phyloP scores from a whole-genome alignment of 2,797 vertebrate genomes.

The Meriones psammophilus region DNA sequence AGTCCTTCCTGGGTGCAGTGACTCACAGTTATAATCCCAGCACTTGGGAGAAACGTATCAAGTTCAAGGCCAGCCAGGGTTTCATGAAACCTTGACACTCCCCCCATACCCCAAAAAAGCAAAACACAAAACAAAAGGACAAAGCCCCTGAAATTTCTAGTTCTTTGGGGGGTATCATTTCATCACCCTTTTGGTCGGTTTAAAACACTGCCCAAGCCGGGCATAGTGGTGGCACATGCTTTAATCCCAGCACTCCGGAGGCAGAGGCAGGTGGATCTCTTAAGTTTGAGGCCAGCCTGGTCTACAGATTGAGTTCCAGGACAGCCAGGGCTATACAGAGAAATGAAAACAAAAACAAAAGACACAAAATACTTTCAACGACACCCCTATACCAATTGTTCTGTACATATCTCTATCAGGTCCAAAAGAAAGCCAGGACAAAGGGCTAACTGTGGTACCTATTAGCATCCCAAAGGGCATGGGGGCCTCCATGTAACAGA shows the following conservation, averaged over 20 bases:
- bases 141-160: too few species aligned
- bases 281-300: neutral
- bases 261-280: neutral
- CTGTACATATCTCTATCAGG: neutral
- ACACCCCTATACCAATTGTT: neutral
- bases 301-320: neutral
- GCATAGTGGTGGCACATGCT: too few species aligned
- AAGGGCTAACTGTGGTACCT: neutral
- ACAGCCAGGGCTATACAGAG: neutral
- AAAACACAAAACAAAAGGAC: too few species aligned
- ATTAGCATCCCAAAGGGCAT: neutral
- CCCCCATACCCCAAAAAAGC: too few species aligned
- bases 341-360: neutral
- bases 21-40: too few species aligned
- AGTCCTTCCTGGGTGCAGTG: too few species aligned
- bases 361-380: neutral
- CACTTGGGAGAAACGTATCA: too few species aligned
- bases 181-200: neutral
- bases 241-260: neutral
- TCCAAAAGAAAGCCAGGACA: neutral
- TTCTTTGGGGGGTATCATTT: too few species aligned
- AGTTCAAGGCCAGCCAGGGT: too few species aligned
- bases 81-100: too few species aligned
- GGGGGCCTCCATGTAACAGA: neutral
- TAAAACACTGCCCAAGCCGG: constrained; percentile 15